Base-by-base conservation (phyloP, 1,140 invertebrate species). In the Aphaenogaster rudis region DNA sequence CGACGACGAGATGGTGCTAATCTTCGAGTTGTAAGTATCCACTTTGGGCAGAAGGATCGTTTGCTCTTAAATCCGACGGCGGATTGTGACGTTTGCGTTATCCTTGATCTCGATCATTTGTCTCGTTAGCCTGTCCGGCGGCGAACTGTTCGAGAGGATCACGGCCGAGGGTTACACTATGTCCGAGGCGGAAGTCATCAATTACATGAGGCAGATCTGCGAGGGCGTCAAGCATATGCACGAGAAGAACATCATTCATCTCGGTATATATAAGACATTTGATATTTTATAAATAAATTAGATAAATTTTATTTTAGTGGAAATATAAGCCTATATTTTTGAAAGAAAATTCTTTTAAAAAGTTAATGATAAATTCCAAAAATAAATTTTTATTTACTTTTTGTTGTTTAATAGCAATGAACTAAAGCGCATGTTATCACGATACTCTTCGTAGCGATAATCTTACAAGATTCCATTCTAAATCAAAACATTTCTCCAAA, bases 211-310 rank as follows among this genome's bases (percentile, higher is more conserved):
- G 86, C 99, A 99, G 96, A 98, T 99, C 79, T 99, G 99, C 95
- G 99, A 99, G 93, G 99, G 97, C n/a, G 97, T 99, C 0, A 97
- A 98, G 90, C 99, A 99, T 94, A 99, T 99, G 99, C 99, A 99
- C 94, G 99, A 99, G 93, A 99, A 99, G 96, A 99, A 99, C 95
- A 99, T 99, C 90, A 99, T 99, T 81, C 99, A 99, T 94, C 96
- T 99, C 6, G 98, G 98, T 96, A 21, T 21, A 21, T 21, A 21
- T 21, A 94, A 91, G 84, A 91, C 52, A 7, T n/a, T 28, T 42
- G 0, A 36, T 42, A 64, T 64, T 74, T 67, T 69, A 45, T 59
- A 28, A 28, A 28, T 28, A 28, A 28, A 52, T 54, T 72, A 72
- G 54, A 54, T 28, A n/a, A 52, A 52, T 52, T 66, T 39, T 66